Evolutionary conservation across 2,888 invertebrate genomes (phyloP).

Genomic region (Drosophila meridionalis): DNA sequence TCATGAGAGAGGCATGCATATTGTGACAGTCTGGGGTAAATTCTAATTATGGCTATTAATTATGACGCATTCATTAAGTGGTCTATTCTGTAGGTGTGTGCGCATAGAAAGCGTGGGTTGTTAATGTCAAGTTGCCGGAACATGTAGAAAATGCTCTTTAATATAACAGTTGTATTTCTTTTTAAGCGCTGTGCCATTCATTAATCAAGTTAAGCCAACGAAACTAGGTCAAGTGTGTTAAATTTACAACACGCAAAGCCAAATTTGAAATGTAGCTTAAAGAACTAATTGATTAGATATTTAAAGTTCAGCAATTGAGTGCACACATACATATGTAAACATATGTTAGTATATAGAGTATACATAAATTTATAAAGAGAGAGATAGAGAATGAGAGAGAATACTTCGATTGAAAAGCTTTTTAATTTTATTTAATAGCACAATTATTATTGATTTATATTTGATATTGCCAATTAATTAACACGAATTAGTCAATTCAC

Average conservation of each 20-base stretch:
- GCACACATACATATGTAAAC: not conserved
- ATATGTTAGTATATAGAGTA: not conserved
- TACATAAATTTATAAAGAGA: not conserved
- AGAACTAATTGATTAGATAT: not conserved
- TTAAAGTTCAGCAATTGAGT: not conserved
- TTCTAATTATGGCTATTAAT: conserved; percentile 5
- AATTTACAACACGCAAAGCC: not conserved
- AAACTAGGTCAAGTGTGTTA: not conserved
- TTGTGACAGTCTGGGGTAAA: not conserved
- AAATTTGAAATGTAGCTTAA: not conserved
- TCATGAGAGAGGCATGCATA: not conserved
- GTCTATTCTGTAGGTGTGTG: no score
- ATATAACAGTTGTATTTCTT: not conserved
- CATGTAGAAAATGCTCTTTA: not conserved
- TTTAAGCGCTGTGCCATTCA: not conserved
- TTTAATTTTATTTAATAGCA: not conserved
- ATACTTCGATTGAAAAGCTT: not conserved
- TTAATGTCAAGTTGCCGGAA: not conserved
- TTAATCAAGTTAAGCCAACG: not conserved
- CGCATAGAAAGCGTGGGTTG: not conserved
- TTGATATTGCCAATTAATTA: not conserved
- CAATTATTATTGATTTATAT: conserved; percentile 10
- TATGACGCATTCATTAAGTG: not conserved
- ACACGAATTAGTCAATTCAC: not conserved
- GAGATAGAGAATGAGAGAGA: not conserved